Evolutionary conservation across 2,888 invertebrate species (phyloP).

Genomic region (Drosophila conformis): DNA sequence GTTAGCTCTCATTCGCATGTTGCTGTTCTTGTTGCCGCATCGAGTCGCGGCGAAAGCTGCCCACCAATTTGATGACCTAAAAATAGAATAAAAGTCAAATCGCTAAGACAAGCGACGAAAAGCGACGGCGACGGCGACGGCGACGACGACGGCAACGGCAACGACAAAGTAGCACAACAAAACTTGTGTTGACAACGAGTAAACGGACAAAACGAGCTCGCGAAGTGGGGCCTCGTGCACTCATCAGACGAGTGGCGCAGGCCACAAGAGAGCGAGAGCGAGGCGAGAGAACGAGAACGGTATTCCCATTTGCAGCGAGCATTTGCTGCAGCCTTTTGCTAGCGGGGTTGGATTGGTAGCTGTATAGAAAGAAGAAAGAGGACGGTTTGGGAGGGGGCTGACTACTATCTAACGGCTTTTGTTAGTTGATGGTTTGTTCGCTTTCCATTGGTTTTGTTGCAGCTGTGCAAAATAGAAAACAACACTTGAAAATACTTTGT

Average conservation of each 20-base stretch:
- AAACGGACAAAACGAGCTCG: constrained; percentile 16
- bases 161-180: constrained; percentile 75
- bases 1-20: constrained; percentile 6
- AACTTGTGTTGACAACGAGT: constrained; percentile 79
- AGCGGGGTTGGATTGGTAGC: not conserved
- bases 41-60: constrained; percentile 45
- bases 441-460: not conserved
- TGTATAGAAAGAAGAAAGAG: not conserved
- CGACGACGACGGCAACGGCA: constrained; percentile 28
- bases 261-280: constrained; percentile 18
- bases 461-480: constrained; percentile 13
- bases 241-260: constrained; percentile 30
- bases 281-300: constrained; percentile 34
- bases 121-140: constrained; percentile 36
- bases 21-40: constrained; percentile 13
- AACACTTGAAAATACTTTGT: constrained; percentile 23
- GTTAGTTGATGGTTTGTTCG: constrained; percentile 18
- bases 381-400: not conserved
- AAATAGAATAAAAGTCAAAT: constrained; percentile 77
- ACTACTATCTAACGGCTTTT: constrained; percentile 23
- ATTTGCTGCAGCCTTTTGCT: constrained; percentile 36
- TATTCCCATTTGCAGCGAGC: constrained; percentile 43
- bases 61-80: constrained; percentile 77
- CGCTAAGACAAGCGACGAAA: constrained; percentile 66
- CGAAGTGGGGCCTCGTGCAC: constrained; percentile 25